Percentiles rank a stretch among this genome's conserved stretches.
phyloP scores from a whole-genome alignment of 2,888 invertebrate species.

The Drosophila sordidapex region DNA sequence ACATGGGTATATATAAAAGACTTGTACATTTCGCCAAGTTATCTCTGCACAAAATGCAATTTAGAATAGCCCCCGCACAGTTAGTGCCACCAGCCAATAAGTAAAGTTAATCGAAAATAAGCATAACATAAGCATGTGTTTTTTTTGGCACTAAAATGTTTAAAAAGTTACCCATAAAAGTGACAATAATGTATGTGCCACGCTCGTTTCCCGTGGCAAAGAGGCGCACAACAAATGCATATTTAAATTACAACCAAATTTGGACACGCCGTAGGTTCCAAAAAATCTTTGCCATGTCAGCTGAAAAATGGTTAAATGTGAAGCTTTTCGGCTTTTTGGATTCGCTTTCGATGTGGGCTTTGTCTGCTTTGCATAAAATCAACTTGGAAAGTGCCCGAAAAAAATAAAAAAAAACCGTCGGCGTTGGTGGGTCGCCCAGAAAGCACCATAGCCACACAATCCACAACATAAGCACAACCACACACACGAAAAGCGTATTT shows the following conservation, averaged over 20 bases:
- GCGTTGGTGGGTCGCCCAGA: conserved; percentile 47
- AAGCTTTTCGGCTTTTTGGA: conserved; percentile 41
- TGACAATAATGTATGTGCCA: conserved; percentile 21
- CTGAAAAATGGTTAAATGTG: conserved; percentile 51
- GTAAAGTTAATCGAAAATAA: neutral
- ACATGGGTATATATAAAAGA: neutral
- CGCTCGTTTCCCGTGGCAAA: conserved; percentile 10
- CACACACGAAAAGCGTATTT: conserved; percentile 46
- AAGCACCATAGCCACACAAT: conserved; percentile 24
- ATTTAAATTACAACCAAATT: conserved; percentile 66
- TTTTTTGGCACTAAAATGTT: conserved; percentile 6
- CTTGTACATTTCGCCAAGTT: neutral
- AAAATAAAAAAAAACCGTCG: conserved; percentile 25
- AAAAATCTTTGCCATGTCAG: conserved; percentile 53
- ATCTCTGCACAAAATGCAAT: neutral
- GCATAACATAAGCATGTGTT: neutral
- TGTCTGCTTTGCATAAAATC: conserved; percentile 59
- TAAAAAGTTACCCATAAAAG: conserved; percentile 21
- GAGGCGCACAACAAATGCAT: conserved; percentile 60
- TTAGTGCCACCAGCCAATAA: neutral
- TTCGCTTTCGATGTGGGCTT: conserved; percentile 51
- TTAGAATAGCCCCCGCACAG: neutral
- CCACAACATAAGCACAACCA: conserved; percentile 8
- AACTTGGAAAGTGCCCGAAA: conserved; percentile 50
- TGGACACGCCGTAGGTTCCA: conserved; percentile 55